These are phyloP conservation scores for cattle (Bos taurus) DNA, from an alignment of 2,113 vertebrate species.

Conservation along the genomic window DNA sequence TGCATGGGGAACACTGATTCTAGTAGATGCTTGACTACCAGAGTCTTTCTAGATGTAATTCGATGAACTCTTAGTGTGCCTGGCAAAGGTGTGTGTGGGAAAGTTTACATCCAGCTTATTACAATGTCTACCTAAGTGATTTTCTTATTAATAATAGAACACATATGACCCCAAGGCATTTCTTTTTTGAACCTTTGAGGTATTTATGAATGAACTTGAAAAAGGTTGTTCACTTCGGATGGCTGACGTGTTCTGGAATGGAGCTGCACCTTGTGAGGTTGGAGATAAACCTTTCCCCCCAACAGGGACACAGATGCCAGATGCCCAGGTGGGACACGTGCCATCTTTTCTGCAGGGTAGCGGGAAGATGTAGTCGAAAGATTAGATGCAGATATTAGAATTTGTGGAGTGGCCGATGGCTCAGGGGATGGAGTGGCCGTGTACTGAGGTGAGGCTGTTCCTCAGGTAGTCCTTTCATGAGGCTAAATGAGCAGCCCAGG, in stretches of 20 bases:
- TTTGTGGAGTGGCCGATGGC: constrained; percentile 37
- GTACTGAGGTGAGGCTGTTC: constrained; percentile 26
- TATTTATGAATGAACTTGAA: constrained; percentile 68
- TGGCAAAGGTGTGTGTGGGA: constrained; percentile 37
- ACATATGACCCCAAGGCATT: constrained; percentile 67
- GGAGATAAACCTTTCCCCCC: constrained; percentile 44
- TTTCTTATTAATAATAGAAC: constrained; percentile 56
- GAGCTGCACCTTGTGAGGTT: constrained; percentile 33
- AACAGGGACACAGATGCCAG: constrained; percentile 22
- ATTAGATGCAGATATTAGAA: constrained; percentile 48
- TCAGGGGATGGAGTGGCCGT: constrained; percentile 44
- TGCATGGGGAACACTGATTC: background rate
- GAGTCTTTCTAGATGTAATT: background rate
- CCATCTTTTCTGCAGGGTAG: constrained; percentile 25
- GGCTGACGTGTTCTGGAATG: background rate
- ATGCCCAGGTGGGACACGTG: constrained; percentile 28
- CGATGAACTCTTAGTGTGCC: background rate
- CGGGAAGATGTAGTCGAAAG: constrained; percentile 37
- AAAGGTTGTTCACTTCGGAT: constrained; percentile 30
- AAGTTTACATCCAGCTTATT: constrained; percentile 59
- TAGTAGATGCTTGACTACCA: background rate
- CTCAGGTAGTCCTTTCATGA: background rate
- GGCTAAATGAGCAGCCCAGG: background rate
- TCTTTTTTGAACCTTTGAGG: constrained; percentile 63
- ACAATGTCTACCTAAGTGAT: constrained; percentile 57